Evolutionary conservation across 2,888 invertebrate species (phyloP).

Genomic region (Myathropa florea): DNA sequence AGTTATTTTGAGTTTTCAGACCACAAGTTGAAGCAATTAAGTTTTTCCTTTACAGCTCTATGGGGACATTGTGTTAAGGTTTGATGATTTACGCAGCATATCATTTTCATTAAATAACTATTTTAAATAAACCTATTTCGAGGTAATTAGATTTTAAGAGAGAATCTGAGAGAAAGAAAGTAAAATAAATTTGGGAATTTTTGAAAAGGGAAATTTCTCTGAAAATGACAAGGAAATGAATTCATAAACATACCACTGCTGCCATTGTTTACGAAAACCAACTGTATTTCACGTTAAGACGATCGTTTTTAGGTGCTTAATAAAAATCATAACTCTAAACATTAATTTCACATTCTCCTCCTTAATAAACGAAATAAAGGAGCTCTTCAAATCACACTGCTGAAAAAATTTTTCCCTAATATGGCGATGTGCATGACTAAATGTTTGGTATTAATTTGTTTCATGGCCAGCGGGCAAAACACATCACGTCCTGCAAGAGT

Average conservation of each 20-base stretch:
- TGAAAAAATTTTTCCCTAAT: constrained; percentile 36
- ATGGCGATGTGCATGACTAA: constrained; percentile 13
- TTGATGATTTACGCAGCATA: constrained; percentile 35
- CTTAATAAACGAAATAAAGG: neutral
- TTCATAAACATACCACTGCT: too few species aligned
- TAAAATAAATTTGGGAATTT: neutral
- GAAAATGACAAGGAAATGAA: too few species aligned
- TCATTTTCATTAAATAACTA: constrained; percentile 36
- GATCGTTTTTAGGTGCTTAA: neutral
- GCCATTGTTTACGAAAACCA: too few species aligned
- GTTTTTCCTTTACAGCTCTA: constrained; percentile 22
- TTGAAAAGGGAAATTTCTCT: too few species aligned
- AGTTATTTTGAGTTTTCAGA: constrained; percentile 43
- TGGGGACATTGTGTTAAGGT: constrained; percentile 11
- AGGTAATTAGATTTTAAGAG: neutral
- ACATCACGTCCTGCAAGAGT: neutral
- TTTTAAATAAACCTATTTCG: neutral
- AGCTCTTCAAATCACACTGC: neutral
- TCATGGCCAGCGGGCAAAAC: constrained; percentile 1
- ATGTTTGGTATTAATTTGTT: constrained; percentile 22
- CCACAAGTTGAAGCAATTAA: constrained; percentile 57
- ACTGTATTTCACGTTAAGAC: too few species aligned
- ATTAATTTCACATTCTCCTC: neutral
- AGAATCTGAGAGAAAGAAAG: neutral
- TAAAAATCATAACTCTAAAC: neutral